phyloP scores from a whole-genome alignment of 2,888 invertebrate genomes.

The Ischnus inquisitorius region DNA sequence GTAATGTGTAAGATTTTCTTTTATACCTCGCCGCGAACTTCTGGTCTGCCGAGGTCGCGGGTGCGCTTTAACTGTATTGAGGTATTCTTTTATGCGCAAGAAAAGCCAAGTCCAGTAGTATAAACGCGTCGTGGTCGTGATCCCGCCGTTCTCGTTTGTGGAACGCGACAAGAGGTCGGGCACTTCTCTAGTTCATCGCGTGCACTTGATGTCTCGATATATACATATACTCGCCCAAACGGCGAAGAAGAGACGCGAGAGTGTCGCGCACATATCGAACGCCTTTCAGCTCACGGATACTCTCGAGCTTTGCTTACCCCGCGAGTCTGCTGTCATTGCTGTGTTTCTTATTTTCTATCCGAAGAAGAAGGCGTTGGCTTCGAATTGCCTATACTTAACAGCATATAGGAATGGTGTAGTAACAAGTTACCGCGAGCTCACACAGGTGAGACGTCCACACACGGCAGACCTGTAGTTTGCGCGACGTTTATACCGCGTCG shows the following conservation, averaged over 20 bases:
- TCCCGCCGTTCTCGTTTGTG: slow-evolving; percentile 34
- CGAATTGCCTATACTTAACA: no score
- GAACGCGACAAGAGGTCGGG: slow-evolving; percentile 37
- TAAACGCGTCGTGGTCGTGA: slow-evolving; percentile 29
- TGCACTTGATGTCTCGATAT: slow-evolving; percentile 33
- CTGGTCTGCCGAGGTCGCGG: neutral
- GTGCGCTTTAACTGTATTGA: slow-evolving; percentile 9
- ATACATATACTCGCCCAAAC: neutral
- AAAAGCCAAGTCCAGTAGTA: neutral
- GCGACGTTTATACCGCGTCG: slow-evolving; percentile 31
- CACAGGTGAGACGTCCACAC: neutral
- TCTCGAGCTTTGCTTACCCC: no score
- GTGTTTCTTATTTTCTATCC: no score
- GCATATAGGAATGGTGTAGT: no score
- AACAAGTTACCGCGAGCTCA: no score
- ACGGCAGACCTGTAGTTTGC: slow-evolving; percentile 50
- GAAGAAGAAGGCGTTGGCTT: no score
- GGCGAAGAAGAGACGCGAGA: neutral
- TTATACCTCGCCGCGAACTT: neutral
- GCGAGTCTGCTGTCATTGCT: no score
- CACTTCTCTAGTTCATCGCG: slow-evolving; percentile 26
- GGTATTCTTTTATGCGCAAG: neutral
- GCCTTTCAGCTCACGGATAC: no score
- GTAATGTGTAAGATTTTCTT: slow-evolving; percentile 3
- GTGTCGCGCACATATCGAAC: neutral